Conservation (phyloP, 2,888 invertebrate species). For the Mythimna pallens region DNA sequence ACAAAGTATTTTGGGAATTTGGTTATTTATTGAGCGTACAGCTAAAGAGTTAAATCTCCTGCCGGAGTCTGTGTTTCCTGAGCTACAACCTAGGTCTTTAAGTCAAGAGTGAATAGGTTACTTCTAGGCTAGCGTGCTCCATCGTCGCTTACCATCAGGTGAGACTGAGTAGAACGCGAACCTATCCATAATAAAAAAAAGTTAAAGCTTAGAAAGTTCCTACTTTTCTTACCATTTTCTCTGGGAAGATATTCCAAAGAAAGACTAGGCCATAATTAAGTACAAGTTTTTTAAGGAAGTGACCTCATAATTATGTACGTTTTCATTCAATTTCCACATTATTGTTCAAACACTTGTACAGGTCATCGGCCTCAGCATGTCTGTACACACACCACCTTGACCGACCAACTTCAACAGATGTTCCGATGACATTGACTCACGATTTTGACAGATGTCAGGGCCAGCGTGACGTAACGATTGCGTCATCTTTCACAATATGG, state of each 20-base stretch:
- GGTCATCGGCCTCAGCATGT: constrained; percentile 21
- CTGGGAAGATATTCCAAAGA: too few relatives aligned
- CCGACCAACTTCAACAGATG: constrained; percentile 49
- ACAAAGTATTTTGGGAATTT: too few relatives aligned
- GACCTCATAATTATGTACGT: background rate
- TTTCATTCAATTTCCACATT: background rate
- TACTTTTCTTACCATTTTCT: background rate
- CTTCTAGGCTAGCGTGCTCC: too few relatives aligned
- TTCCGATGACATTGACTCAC: constrained; percentile 49
- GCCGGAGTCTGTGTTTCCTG: too few relatives aligned
- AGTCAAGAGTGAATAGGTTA: too few relatives aligned
- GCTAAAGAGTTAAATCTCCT: too few relatives aligned
- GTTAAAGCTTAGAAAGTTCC: too few relatives aligned
- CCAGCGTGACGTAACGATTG: constrained; percentile 49
- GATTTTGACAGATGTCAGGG: constrained; percentile 55
- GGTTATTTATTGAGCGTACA: too few relatives aligned
- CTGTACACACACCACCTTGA: constrained; percentile 40
- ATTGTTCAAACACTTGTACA: constrained; percentile 21
- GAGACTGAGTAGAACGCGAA: too few relatives aligned
- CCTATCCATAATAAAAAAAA: too few relatives aligned
- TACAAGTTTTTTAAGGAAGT: background rate
- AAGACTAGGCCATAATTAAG: background rate
- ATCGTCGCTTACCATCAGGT: too few relatives aligned
- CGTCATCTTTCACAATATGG: constrained; percentile 45
- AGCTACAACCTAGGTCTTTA: too few relatives aligned